Conservation (phyloP, 1,140 invertebrate genomes). For the Bombus sylvicola region DNA sequence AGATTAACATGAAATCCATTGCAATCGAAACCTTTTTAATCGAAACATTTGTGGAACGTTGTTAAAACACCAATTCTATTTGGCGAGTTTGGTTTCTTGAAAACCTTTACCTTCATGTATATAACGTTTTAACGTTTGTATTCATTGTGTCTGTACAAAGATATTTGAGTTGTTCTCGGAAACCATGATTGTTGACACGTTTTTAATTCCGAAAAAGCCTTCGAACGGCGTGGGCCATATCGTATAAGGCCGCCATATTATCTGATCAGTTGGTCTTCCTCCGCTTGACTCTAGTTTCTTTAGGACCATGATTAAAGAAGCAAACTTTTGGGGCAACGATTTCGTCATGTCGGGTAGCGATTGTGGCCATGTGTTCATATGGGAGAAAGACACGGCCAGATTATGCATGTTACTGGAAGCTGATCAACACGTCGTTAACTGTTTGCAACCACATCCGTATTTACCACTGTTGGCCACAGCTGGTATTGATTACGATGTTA, state of each 20-base stretch:
- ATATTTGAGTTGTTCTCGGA: conserved; percentile 54
- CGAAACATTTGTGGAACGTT: not conserved
- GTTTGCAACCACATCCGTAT: conserved; percentile 92
- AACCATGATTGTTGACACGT: conserved; percentile 58
- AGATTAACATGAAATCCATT: conserved; percentile 30
- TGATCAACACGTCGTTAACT: conserved; percentile 94
- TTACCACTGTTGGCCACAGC: conserved; percentile 92
- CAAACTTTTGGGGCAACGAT: conserved; percentile 93
- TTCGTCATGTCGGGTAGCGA: conserved; percentile 94
- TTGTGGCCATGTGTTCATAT: conserved; percentile 91
- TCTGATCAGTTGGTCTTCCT: conserved; percentile 77
- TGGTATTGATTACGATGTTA: conserved; percentile 95
- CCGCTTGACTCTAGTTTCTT: conserved; percentile 82
- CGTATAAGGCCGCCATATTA: conserved; percentile 76
- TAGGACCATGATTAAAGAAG: conserved; percentile 95
- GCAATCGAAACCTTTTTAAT: not conserved
- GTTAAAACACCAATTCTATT: conserved; percentile 46
- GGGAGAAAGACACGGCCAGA: conserved; percentile 86
- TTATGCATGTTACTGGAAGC: conserved; percentile 92
- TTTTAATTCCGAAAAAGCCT: conserved; percentile 75
- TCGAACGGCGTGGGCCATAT: conserved; percentile 80
- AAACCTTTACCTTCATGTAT: not conserved
- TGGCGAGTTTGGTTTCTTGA: conserved; percentile 33
- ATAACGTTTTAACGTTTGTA: conserved; percentile 15
- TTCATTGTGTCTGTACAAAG: conserved; percentile 11